These are phyloP conservation scores for Nothura maculosa DNA, from an alignment of 2,797 vertebrate genomes.

Conservation along the genomic window DNA sequence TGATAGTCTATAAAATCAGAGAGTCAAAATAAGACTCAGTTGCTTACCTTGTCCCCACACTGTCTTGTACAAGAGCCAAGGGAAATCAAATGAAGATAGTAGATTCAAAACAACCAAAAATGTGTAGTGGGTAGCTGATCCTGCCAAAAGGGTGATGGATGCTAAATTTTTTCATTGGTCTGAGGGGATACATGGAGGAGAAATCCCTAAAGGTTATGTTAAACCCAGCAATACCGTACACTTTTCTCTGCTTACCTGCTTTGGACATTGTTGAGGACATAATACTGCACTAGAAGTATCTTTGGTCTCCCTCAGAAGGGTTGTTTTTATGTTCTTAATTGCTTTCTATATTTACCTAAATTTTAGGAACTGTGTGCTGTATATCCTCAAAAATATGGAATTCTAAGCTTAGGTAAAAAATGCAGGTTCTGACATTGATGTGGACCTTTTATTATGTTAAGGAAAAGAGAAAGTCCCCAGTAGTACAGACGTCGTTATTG, in stretches of 20 bases:
- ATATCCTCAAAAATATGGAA: not conserved
- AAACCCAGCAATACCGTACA: not conserved
- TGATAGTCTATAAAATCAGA: slow-evolving; percentile 26
- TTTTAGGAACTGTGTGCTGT: not conserved
- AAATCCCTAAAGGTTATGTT: not conserved
- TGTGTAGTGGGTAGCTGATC: not conserved
- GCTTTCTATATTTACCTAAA: not conserved
- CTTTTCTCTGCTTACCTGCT: not conserved
- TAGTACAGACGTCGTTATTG: not conserved
- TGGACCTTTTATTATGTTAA: not conserved
- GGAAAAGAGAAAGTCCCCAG: not conserved
- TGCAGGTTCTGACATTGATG: not conserved
- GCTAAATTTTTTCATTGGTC: slow-evolving; percentile 11
- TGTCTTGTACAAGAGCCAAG: slow-evolving; percentile 3
- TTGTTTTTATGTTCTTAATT: not conserved
- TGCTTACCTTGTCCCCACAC: not conserved
- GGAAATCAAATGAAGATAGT: slow-evolving; percentile 46
- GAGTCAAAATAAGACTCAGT: slow-evolving; percentile 27
- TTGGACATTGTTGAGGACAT: not conserved
- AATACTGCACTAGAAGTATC: not conserved
- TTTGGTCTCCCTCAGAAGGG: not conserved
- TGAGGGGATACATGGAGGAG: not conserved
- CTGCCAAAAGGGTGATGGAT: not conserved
- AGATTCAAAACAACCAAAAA: slow-evolving; percentile 38
- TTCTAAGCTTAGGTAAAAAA: not conserved